Percentiles rank a stretch among this genome's conserved stretches.
Evolutionary conservation across 2,113 vertebrate species (phyloP).

Genomic region (Scartelaos histophorus): DNA sequence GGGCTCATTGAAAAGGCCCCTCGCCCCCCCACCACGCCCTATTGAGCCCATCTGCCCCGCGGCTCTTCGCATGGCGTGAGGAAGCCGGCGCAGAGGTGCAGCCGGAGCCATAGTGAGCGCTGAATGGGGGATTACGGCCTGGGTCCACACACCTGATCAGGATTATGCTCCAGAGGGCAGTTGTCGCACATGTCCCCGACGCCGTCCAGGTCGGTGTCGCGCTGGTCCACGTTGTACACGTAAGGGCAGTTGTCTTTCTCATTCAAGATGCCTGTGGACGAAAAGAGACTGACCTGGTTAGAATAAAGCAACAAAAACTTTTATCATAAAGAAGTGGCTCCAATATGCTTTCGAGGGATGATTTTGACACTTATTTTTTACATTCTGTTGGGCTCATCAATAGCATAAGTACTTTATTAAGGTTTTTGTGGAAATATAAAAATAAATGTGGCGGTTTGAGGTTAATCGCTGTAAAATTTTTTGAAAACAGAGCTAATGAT

Average conservation of each 20-base stretch:
- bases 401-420: no score
- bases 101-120: slow-evolving; percentile 48
- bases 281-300: background rate
- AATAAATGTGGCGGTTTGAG: no score
- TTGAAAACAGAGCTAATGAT: no score
- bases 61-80: slow-evolving; percentile 60
- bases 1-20: slow-evolving; percentile 66
- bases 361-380: no score
- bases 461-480: no score
- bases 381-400: no score
- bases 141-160: slow-evolving; percentile 88
- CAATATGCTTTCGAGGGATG: no score
- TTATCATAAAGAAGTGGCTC: no score
- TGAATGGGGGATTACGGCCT: slow-evolving; percentile 51
- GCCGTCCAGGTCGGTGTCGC: slow-evolving; percentile 93
- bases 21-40: slow-evolving; percentile 52
- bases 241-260: slow-evolving; percentile 95
- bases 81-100: slow-evolving; percentile 51
- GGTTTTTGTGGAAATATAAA: no score
- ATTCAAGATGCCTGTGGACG: slow-evolving; percentile 87
- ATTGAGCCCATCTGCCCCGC: slow-evolving; percentile 70
- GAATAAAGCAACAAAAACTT: background rate
- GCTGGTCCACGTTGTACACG: slow-evolving; percentile 97
- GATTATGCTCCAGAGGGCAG: slow-evolving; percentile 97
- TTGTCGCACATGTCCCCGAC: slow-evolving; percentile 99